A percentile compares a stretch with the other conserved stretches of the same genome.
Conservation (phyloP, 1,140 invertebrate genomes). For the Cyphomyrmex costatus region DNA sequence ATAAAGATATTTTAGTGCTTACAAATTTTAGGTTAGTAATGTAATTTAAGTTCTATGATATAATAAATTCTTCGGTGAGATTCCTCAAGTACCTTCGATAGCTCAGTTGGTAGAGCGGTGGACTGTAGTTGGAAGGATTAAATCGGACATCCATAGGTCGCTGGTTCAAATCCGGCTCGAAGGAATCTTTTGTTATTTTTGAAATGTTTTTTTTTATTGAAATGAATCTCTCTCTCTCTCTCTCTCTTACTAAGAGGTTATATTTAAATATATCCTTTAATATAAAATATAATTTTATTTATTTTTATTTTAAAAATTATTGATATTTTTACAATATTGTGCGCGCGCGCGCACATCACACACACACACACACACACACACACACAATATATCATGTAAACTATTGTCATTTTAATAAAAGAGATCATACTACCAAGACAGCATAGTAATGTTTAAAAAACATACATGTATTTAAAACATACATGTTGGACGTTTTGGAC, state of each 20-base stretch:
- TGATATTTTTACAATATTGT: neutral
- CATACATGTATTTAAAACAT: too few species aligned
- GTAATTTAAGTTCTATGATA: neutral
- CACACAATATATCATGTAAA: neutral
- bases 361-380: too few species aligned
- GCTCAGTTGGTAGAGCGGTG: conserved; percentile 96
- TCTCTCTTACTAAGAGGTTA: neutral
- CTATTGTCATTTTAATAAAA: neutral
- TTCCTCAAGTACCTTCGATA: conserved; percentile 67
- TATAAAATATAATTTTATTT: neutral
- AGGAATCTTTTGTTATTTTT: conserved; percentile 81
- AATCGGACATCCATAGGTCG: conserved; percentile 81
- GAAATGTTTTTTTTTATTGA: neutral
- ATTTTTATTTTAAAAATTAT: neutral
- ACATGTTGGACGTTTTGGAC: too few species aligned
- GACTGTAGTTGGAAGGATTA: conserved; percentile 89
- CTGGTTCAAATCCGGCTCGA: conserved; percentile 84
- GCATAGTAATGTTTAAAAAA: too few species aligned
- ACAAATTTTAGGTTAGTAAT: neutral
- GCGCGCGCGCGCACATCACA: too few species aligned
- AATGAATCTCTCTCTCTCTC: too few species aligned
- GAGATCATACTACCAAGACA: too few species aligned
- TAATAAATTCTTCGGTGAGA: neutral
- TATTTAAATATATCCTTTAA: too few species aligned
- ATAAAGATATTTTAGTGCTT: neutral